Evolutionary conservation across 2,888 invertebrate species (phyloP).

Genomic region (Octodonta nipae): DNA sequence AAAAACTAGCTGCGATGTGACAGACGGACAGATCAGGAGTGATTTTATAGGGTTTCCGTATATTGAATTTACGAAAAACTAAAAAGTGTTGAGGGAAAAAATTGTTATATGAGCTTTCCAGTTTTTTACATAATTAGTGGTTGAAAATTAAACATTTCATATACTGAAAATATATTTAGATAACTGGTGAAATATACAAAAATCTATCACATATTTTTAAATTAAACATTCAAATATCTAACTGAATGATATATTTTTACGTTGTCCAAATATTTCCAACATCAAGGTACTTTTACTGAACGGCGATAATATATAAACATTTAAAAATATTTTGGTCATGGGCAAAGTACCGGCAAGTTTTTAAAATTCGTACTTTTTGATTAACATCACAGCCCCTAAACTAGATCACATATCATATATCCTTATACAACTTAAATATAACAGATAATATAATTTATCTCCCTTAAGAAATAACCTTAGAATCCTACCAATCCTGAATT

Average conservation of each 20-base stretch:
- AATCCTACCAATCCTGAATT: too few species aligned
- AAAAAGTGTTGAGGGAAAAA: too few species aligned
- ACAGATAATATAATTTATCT: neutral
- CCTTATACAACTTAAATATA: neutral
- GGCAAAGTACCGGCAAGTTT: conserved; percentile 4
- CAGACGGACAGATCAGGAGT: too few species aligned
- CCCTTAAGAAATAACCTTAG: too few species aligned
- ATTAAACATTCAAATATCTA: neutral
- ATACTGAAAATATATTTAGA: neutral
- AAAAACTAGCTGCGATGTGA: too few species aligned
- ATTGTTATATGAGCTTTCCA: too few species aligned
- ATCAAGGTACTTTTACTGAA: neutral
- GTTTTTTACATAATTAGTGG: neutral
- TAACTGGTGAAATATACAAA: neutral
- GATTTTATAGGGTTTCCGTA: too few species aligned
- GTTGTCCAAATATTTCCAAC: neutral
- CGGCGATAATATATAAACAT: neutral
- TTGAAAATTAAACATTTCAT: neutral
- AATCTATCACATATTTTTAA: neutral
- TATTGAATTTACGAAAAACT: too few species aligned
- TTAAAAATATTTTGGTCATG: conserved; percentile 3
- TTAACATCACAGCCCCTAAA: conserved; percentile 5
- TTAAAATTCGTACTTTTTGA: neutral
- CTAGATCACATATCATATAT: conserved; percentile 3
- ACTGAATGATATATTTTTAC: neutral